Evolutionary conservation across 2,888 invertebrate species (phyloP).

Genomic region (Plusia festucae): DNA sequence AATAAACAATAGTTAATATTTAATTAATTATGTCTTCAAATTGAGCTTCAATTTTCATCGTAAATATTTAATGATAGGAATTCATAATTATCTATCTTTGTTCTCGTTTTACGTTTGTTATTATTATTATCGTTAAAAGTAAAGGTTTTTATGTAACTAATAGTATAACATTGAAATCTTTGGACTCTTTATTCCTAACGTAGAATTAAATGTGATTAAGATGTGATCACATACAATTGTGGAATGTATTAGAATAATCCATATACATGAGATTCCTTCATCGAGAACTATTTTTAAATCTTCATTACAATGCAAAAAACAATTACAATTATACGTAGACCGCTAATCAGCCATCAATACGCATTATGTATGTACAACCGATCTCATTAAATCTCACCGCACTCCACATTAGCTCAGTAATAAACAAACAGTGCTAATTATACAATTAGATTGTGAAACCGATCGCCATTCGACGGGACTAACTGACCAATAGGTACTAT

Average conservation of each 20-base stretch:
- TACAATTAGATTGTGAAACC: conserved; percentile 37
- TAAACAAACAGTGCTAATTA: conserved; percentile 53
- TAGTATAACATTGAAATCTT: too few relatives aligned
- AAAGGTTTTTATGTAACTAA: too few relatives aligned
- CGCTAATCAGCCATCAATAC: not conserved
- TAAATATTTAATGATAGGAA: too few relatives aligned
- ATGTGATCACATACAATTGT: not conserved
- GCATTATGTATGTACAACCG: conserved; percentile 23
- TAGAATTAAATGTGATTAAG: not conserved
- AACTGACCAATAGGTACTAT: conserved; percentile 1
- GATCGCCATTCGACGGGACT: conserved; percentile 22
- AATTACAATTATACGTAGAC: not conserved
- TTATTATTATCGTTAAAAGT: too few relatives aligned
- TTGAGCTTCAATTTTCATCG: too few relatives aligned
- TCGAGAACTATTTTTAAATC: not conserved
- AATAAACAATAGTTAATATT: too few relatives aligned
- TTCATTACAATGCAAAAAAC: not conserved
- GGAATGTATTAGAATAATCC: conserved; percentile 4
- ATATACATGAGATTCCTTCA: not conserved
- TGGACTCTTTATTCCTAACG: not conserved
- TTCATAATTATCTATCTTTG: too few relatives aligned
- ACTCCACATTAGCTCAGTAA: conserved; percentile 40
- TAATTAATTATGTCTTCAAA: too few relatives aligned
- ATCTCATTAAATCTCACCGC: conserved; percentile 45
- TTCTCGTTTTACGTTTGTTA: too few relatives aligned